Evolutionary conservation across 2,113 vertebrate genomes (phyloP), one percentile per base, ranked within the genome.

Genomic region (Takifugu bimaculatus): DNA sequence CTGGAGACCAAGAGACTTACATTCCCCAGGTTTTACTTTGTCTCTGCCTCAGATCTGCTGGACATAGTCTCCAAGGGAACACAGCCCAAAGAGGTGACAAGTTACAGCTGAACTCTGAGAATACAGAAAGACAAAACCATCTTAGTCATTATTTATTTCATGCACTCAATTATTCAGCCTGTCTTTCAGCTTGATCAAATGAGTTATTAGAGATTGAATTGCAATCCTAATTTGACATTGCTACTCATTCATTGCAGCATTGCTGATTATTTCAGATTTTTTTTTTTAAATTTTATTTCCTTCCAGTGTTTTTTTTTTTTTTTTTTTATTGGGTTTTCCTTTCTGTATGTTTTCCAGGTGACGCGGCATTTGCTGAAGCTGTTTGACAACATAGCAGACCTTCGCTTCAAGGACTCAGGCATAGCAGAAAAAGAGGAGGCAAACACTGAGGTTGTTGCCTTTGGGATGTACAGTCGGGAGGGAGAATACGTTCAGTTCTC

Each of bases 1-100:
- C 51, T 90, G 63, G 90, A 92, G 77, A 88, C 90, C 10, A 87
- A 85, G 72, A 89, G 83, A 66, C 84, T 92, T 45, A 79, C 67
- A 2, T 91, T 92, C 79, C 91, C 78, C 13, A 83, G 88, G 54
- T 92, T 90, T 67, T 77, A 80, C 60, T 93, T 93, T 56, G 83
- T 92, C 48, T 93, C 90, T 13, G 85, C 79, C 3, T 76, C 80
- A 27, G 88, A 92, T 77, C 84, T 92, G 60, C 73, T 92, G 57
- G 91, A 93, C 81, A 93, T 91, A 0, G 78, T 93, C 65, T 93
- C 89, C 50, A 91, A 93, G 69, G 86, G 88, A 76, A 90, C 87
- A 27, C 60, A 80, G 50, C 91, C 86, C 45, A 91, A 80, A 74
- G 83, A 92, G 90, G 91, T 90, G 57, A 47, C 0, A 39, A 3